Percentiles rank a stretch among this genome's conserved stretches.
These are phyloP conservation scores for Henicopernis longicauda DNA, from an alignment of 2,113 vertebrate species.

Conservation along the genomic window DNA sequence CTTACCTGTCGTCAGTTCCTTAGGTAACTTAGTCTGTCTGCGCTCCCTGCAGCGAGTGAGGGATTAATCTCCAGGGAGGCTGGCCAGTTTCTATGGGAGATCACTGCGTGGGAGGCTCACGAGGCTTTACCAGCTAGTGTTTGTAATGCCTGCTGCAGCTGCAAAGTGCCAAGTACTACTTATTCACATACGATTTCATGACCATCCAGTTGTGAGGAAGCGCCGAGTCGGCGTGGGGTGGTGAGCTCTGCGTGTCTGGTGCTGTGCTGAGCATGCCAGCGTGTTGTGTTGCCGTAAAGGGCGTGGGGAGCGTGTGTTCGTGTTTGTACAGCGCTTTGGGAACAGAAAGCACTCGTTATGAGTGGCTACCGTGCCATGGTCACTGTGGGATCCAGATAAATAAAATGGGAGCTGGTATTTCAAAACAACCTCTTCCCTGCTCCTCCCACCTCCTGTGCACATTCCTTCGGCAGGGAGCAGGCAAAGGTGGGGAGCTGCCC, in stretches of 20 bases:
- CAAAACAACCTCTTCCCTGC: slow-evolving; percentile 13
- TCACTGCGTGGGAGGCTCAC: slow-evolving; percentile 13
- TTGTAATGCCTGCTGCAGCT: background rate
- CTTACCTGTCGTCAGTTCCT: background rate
- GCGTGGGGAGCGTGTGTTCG: background rate
- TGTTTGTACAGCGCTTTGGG: background rate
- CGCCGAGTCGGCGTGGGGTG: background rate
- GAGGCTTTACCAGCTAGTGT: background rate
- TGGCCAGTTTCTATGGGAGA: slow-evolving; percentile 35
- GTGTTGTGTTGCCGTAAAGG: background rate
- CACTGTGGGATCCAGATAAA: slow-evolving; percentile 15
- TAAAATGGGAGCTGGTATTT: slow-evolving; percentile 18
- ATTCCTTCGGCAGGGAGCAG: background rate
- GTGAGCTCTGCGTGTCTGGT: background rate
- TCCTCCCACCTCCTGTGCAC: slow-evolving; percentile 6
- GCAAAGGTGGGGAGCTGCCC: background rate
- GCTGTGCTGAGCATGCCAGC: background rate
- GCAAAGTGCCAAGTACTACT: background rate
- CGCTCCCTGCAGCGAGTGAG: background rate
- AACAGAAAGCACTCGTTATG: background rate
- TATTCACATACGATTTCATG: background rate
- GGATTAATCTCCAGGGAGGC: slow-evolving; percentile 38
- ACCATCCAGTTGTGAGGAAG: background rate
- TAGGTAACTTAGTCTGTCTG: background rate
- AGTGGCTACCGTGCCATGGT: background rate